Conservation (phyloP, 2,888 invertebrate genomes). For the Isoperla grammatica region DNA sequence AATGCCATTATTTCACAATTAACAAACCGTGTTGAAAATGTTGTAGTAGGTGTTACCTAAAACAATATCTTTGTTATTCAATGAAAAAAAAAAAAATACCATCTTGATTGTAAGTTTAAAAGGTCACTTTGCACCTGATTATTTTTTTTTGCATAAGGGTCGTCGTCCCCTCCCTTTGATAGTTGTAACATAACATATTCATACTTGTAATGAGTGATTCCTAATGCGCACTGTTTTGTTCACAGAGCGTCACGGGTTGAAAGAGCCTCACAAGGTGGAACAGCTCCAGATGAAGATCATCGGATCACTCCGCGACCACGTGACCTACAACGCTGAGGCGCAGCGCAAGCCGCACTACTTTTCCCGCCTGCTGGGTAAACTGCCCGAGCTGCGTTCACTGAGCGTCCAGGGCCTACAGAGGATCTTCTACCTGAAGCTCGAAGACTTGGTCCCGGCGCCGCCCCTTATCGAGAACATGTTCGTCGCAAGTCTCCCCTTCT, state of each 20-base stretch:
- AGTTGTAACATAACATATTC: too few relatives aligned
- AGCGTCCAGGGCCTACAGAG: conserved; percentile 91
- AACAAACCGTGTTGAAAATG: too few relatives aligned
- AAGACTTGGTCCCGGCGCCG: conserved; percentile 87
- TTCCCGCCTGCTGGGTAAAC: conserved; percentile 84
- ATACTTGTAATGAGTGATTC: too few relatives aligned
- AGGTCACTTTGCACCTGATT: too few relatives aligned
- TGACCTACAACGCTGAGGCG: conserved; percentile 84
- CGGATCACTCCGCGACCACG: conserved; percentile 91
- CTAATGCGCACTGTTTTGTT: too few relatives aligned
- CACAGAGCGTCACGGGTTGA: conserved; percentile 86
- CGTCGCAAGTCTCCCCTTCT: conserved; percentile 90
- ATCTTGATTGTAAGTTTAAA: too few relatives aligned
- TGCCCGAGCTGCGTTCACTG: conserved; percentile 87
- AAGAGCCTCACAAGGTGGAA: conserved; percentile 88
- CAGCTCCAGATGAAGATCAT: conserved; percentile 96
- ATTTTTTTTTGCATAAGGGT: too few relatives aligned
- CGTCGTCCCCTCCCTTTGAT: too few relatives aligned
- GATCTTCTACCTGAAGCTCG: conserved; percentile 89
- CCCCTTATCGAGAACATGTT: conserved; percentile 94
- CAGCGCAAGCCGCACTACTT: conserved; percentile 90
- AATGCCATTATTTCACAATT: too few relatives aligned
- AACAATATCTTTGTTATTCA: too few relatives aligned
- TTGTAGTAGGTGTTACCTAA: too few relatives aligned
- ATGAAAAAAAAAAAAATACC: too few relatives aligned